These are phyloP conservation scores for Dinocampus coccinellae DNA, from an alignment of 2,888 invertebrate species.

Conservation along the genomic window DNA sequence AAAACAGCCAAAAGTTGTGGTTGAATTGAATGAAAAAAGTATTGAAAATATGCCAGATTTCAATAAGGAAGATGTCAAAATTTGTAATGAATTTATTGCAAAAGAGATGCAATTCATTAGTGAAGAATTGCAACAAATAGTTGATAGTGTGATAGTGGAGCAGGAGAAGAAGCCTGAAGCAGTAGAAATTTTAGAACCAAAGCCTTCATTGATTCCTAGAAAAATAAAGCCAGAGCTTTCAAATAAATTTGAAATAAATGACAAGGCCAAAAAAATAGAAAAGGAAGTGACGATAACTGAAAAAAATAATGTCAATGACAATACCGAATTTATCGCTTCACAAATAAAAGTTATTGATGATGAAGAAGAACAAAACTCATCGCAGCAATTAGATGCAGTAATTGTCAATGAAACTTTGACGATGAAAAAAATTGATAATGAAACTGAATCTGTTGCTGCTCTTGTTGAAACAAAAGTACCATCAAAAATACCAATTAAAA, in stretches of 20 bases:
- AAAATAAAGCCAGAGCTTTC: constrained; percentile 26
- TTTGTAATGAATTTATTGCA: not conserved
- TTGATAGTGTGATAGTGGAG: not conserved
- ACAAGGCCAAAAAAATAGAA: not conserved
- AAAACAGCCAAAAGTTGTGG: not conserved
- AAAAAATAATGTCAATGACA: not conserved
- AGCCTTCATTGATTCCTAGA: constrained; percentile 41
- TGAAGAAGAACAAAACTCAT: not conserved
- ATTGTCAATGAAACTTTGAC: not conserved
- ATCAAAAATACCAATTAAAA: constrained; percentile 45
- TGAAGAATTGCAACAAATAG: constrained; percentile 15
- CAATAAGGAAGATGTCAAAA: not conserved
- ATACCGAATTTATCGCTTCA: not conserved
- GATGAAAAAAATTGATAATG: not conserved
- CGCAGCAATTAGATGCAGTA: not conserved
- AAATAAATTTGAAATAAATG: not conserved
- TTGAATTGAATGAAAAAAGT: not conserved
- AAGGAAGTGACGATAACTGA: not conserved
- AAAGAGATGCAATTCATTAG: not conserved
- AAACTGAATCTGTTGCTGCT: not conserved
- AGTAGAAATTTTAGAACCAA: constrained; percentile 18
- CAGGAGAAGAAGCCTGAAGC: constrained; percentile 23
- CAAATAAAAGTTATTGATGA: constrained; percentile 12
- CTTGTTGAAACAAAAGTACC: constrained; percentile 5
- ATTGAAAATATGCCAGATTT: not conserved